Conservation (phyloP, 2,888 invertebrate genomes). For the Lasioglossum villosulum region DNA sequence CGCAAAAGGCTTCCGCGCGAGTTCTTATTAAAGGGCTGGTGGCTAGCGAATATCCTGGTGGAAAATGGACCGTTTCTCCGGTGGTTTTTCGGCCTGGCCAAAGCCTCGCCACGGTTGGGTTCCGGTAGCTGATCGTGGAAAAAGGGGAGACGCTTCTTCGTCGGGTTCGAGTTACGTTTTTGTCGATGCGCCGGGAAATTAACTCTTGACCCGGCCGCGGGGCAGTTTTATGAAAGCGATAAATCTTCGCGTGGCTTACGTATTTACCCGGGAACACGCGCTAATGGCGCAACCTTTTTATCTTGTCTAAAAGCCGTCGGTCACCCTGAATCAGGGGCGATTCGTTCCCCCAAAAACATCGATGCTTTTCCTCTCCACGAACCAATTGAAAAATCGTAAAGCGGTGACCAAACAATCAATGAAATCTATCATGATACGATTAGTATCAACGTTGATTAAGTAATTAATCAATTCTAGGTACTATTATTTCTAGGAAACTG, state of each 20-base stretch:
- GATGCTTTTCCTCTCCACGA: neutral
- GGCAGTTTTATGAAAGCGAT: constrained; percentile 59
- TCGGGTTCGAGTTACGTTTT: constrained; percentile 51
- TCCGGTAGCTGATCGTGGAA: constrained; percentile 16
- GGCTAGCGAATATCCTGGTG: constrained; percentile 14
- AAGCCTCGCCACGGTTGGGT: neutral
- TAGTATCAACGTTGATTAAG: neutral
- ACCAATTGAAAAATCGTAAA: neutral
- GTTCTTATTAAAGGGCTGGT: neutral
- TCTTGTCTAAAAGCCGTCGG: constrained; percentile 12
- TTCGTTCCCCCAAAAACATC: neutral
- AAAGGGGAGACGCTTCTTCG: constrained; percentile 21
- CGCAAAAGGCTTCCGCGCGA: neutral
- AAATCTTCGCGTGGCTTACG: constrained; percentile 48
- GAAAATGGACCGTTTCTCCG: constrained; percentile 29
- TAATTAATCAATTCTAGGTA: neutral
- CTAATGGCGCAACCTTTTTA: constrained; percentile 54
- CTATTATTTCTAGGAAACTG: no score
- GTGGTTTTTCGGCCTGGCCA: constrained; percentile 10
- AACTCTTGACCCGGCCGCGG: constrained; percentile 50
- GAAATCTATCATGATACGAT: neutral
- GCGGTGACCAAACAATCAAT: neutral
- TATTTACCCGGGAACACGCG: constrained; percentile 51
- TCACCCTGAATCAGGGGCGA: constrained; percentile 28
- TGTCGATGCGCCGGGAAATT: constrained; percentile 54